phyloP scores from a whole-genome alignment of 2,113 vertebrate genomes.

The Thalassoma bifasciatum region DNA sequence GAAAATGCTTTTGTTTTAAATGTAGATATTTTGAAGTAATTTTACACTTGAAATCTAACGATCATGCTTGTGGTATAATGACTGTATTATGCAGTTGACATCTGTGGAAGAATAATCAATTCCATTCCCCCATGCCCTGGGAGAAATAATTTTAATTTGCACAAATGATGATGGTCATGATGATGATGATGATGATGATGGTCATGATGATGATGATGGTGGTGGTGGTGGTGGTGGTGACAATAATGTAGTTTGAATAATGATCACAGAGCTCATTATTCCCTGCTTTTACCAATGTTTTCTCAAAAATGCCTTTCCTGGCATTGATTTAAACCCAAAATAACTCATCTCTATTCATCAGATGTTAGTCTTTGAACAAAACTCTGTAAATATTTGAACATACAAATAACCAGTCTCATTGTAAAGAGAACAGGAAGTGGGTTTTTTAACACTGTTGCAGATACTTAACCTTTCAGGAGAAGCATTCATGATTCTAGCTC shows the following conservation, averaged over 20 bases:
- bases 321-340: neutral
- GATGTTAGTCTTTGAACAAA: neutral
- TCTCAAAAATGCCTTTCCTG: neutral
- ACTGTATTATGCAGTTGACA: slow-evolving; percentile 33
- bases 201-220: slow-evolving; percentile 14
- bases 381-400: neutral
- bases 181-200: too few relatives aligned
- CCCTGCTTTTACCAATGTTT: neutral
- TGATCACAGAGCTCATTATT: slow-evolving; percentile 16
- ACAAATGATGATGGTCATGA: slow-evolving; percentile 34
- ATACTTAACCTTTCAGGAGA: too few relatives aligned
- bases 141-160: slow-evolving; percentile 37
- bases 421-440: too few relatives aligned
- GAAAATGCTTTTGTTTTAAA: slow-evolving; percentile 21
- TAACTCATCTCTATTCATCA: neutral
- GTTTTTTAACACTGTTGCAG: too few relatives aligned
- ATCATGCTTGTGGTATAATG: slow-evolving; percentile 30
- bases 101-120: slow-evolving; percentile 32
- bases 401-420: too few relatives aligned
- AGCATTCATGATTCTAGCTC: too few relatives aligned
- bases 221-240: slow-evolving; percentile 29
- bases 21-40: slow-evolving; percentile 31
- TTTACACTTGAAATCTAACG: slow-evolving; percentile 19
- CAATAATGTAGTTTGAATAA: slow-evolving; percentile 10
- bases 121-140: slow-evolving; percentile 21